Percentiles rank a stretch among this genome's conserved stretches.
These are phyloP conservation scores for Tetrapedia diversipes DNA, from an alignment of 2,888 invertebrate species.

Conservation along the genomic window DNA sequence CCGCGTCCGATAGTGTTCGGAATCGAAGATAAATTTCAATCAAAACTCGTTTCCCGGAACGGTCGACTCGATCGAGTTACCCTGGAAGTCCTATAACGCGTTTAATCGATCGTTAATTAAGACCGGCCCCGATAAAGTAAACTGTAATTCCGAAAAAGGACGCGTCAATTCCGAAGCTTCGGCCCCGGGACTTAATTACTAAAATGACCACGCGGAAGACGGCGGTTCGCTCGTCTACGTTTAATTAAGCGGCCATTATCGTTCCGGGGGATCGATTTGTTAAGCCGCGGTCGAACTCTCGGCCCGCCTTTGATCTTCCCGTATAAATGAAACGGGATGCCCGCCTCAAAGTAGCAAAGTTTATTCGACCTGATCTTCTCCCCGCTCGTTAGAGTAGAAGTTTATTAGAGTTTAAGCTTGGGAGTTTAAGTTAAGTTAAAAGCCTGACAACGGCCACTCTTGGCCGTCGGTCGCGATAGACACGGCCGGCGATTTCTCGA, in stretches of 20 bases:
- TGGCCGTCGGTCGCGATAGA: neutral
- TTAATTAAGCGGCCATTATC: constrained; percentile 44
- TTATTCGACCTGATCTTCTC: constrained; percentile 14
- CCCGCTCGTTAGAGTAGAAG: neutral
- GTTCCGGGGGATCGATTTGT: constrained; percentile 38
- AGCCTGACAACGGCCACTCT: neutral
- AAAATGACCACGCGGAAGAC: constrained; percentile 15
- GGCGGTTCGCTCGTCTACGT: constrained; percentile 2
- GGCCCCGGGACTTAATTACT: constrained; percentile 22
- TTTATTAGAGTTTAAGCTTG: constrained; percentile 3
- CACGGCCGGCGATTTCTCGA: neutral
- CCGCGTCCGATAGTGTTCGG: too few relatives aligned
- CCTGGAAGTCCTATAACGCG: neutral
- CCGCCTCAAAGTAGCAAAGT: constrained; percentile 21
- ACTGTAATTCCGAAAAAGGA: constrained; percentile 8
- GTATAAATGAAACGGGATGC: constrained; percentile 5
- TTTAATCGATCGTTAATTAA: constrained; percentile 32
- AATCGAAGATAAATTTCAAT: constrained; percentile 3
- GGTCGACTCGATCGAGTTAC: constrained; percentile 14
- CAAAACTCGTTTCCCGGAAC: neutral
- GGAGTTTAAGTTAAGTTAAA: constrained; percentile 22
- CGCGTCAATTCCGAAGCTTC: neutral
- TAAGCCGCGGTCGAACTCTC: constrained; percentile 11
- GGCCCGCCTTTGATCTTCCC: constrained; percentile 16
- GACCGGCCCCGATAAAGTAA: neutral